These are phyloP conservation scores for Phyllotis vaccarum DNA, from an alignment of 2,797 vertebrate genomes.

Conservation along the genomic window DNA sequence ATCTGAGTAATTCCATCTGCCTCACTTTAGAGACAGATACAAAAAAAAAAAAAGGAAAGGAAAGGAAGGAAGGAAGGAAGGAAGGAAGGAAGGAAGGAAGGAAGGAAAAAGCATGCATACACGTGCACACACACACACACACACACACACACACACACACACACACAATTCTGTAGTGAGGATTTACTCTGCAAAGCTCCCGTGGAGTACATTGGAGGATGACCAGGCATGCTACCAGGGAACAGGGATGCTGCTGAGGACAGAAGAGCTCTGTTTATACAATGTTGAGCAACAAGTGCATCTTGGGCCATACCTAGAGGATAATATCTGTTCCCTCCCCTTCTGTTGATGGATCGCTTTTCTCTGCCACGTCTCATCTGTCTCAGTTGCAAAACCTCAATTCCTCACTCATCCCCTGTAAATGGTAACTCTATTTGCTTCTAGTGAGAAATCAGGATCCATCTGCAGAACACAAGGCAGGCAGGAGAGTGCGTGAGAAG, in stretches of 20 bases:
- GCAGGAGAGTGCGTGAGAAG: neutral
- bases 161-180: neutral
- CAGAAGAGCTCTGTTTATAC: neutral
- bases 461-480: neutral
- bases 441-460: neutral
- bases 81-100: too few species aligned
- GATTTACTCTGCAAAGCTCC: constrained; percentile 1
- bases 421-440: neutral
- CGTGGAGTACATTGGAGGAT: neutral
- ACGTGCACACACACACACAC: too few species aligned
- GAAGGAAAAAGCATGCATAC: too few species aligned
- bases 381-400: neutral
- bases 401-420: neutral
- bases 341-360: too few species aligned
- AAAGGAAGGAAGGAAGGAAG: too few species aligned
- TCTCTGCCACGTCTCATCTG: neutral
- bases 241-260: neutral
- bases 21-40: constrained; percentile 15
- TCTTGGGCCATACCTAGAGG: neutral
- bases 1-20: neutral
- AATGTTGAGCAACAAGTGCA: rapidly evolving
- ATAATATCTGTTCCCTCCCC: rapidly evolving
- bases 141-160: too few species aligned
- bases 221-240: neutral
- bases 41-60: too few species aligned